Evolutionary conservation across 2,797 vertebrate species (phyloP).

Genomic region (Anabas testudineus): DNA sequence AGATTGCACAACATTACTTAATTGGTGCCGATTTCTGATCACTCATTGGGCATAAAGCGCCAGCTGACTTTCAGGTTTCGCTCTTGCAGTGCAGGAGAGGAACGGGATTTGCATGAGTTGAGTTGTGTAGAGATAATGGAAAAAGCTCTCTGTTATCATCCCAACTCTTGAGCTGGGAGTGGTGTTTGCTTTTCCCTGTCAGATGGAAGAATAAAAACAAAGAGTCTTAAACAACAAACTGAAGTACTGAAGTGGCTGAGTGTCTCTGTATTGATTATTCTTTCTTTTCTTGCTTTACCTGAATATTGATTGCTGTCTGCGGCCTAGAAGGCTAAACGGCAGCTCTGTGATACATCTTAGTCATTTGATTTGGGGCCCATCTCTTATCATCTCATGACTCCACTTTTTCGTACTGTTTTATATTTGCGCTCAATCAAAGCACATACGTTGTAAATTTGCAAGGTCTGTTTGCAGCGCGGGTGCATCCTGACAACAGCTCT

Average conservation of each 20-base stretch:
- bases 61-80: constrained; percentile 56
- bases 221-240: neutral
- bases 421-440: constrained; percentile 5
- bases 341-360: constrained; percentile 25
- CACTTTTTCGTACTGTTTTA: neutral
- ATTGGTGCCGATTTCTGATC: constrained; percentile 45
- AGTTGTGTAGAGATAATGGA: constrained; percentile 65
- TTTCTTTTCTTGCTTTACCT: constrained; percentile 3
- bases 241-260: neutral
- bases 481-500: constrained; percentile 32
- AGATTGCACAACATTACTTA: constrained; percentile 45
- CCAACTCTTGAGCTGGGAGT: constrained; percentile 60
- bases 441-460: neutral
- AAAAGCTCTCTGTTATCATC: constrained; percentile 66
- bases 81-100: constrained; percentile 35
- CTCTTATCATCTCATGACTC: neutral
- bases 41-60: constrained; percentile 36
- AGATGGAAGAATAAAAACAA: constrained; percentile 7
- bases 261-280: constrained; percentile 21
- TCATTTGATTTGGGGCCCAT: constrained; percentile 12
- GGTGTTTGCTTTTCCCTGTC: constrained; percentile 23
- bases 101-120: constrained; percentile 71
- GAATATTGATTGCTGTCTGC: constrained; percentile 38
- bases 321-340: constrained; percentile 19
- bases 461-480: constrained; percentile 26